phyloP scores from a whole-genome alignment of 2,113 vertebrate genomes.

The Propithecus coquereli region DNA sequence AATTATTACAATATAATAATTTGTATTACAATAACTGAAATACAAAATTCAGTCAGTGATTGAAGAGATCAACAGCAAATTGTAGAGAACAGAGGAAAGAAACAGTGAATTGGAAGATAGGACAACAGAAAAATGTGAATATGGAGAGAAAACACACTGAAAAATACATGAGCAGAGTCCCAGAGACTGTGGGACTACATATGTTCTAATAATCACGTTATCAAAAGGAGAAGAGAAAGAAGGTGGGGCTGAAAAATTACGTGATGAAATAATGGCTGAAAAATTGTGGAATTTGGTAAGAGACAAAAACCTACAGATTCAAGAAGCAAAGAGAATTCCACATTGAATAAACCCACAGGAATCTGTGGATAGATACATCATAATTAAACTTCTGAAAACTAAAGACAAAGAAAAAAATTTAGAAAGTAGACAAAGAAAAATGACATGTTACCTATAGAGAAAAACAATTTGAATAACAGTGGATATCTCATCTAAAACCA shows the following conservation, averaged over 20 bases:
- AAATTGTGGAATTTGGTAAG: background rate
- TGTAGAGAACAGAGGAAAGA: background rate
- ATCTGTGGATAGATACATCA: background rate
- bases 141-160: background rate
- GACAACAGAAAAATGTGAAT: background rate
- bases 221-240: background rate
- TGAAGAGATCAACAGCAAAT: background rate
- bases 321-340: background rate
- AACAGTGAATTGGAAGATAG: background rate
- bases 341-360: background rate
- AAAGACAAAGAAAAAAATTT: slow-evolving; percentile 17
- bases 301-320: background rate
- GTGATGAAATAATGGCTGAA: background rate
- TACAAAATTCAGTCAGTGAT: background rate
- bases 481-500: background rate
- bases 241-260: background rate
- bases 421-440: background rate
- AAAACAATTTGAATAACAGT: background rate
- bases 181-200: background rate
- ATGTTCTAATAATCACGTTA: background rate
- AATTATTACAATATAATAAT: no score
- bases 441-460: background rate
- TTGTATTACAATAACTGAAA: background rate
- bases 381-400: background rate
- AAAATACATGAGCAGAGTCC: background rate